A percentile compares a stretch with the other conserved stretches of the same genome.
Evolutionary conservation across 2,113 vertebrate species (phyloP).

Genomic region (Odontesthes bonariensis): DNA sequence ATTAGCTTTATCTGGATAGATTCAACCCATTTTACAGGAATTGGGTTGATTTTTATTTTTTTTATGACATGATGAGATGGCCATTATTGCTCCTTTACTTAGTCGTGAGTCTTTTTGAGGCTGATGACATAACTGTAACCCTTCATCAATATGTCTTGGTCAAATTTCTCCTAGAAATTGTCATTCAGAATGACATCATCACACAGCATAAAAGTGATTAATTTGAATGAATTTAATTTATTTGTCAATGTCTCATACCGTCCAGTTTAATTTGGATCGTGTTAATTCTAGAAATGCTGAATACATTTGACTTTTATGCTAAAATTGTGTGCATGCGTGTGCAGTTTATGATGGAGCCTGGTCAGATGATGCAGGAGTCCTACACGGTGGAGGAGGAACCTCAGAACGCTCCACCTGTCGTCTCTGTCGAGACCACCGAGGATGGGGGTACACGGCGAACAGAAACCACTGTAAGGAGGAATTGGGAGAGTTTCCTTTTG

Average conservation of each 20-base stretch:
- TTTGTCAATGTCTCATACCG: background rate
- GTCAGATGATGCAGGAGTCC: conserved; percentile 90
- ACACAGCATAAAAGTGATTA: too few relatives aligned
- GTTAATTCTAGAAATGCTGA: too few relatives aligned
- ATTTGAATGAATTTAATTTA: background rate
- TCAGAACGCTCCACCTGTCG: conserved; percentile 84
- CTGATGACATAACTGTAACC: too few relatives aligned
- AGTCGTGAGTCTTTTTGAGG: background rate
- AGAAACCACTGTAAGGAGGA: conserved; percentile 87
- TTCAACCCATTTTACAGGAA: background rate
- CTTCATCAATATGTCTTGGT: too few relatives aligned
- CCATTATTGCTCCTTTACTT: background rate
- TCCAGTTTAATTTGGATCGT: too few relatives aligned
- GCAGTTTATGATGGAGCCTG: conserved; percentile 92
- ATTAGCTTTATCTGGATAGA: background rate
- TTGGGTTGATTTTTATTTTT: too few relatives aligned
- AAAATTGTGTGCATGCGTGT: conserved; percentile 4
- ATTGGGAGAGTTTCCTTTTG: too few relatives aligned
- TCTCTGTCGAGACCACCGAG: conserved; percentile 90
- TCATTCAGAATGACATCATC: too few relatives aligned
- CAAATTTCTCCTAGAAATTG: too few relatives aligned
- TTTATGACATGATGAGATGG: too few relatives aligned
- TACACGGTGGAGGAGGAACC: conserved; percentile 90
- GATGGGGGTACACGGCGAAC: conserved; percentile 92
- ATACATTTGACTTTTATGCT: conserved; percentile 1